Base-by-base conservation (phyloP, 2,888 invertebrate species). In the Chromoteleia sp. region DNA sequence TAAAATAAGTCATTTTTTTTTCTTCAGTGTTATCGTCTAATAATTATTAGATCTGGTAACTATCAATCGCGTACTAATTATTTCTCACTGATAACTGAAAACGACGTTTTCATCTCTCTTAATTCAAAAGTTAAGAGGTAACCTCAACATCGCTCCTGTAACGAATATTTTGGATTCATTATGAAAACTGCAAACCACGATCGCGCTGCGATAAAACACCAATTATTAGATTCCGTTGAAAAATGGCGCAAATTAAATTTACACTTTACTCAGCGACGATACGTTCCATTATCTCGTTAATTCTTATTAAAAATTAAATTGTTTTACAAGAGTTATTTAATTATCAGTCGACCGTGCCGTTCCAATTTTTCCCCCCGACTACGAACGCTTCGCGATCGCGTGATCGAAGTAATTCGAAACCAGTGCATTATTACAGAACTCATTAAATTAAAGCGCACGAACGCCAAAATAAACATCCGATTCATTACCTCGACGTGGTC, bases 251-350 rank as follows among this genome's bases (percentile, higher is more conserved):
- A 36, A 36, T 36, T 1, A 56, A 56, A 33, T 36, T 33, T 10
- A 36, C 7, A 14, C 30, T 52, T 52, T 56, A 56, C 30, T 41
- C 39, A 10, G 7, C 58, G 58, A 43, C 43, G 29, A 63, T 50
- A 63, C 48, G 10, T 21, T 63, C 63, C 65, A 65, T 65, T 65
- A 39, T 19, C 36, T 52, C 65, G 14, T 65, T 25, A 52, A 65
- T 65, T 39, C 25, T 52, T 52, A 65, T 39, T 65, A 39, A 52
- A 29, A 39, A 65, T 15, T 52, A 65, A 50, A 52, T 41, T 39
- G 48, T 65, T 52, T 48, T 52, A 52, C 52, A 29, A 52, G 21
- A 63, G 52, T 50, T 33, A 63, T 63, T 50, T 36, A 63, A 63
- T 63, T 50, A 50, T n/a, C n/a, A 12, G 12, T 14, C n/a, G 14